phyloP scores from a whole-genome alignment of 1,140 invertebrate species.

The Akabosia matsudoensis region DNA sequence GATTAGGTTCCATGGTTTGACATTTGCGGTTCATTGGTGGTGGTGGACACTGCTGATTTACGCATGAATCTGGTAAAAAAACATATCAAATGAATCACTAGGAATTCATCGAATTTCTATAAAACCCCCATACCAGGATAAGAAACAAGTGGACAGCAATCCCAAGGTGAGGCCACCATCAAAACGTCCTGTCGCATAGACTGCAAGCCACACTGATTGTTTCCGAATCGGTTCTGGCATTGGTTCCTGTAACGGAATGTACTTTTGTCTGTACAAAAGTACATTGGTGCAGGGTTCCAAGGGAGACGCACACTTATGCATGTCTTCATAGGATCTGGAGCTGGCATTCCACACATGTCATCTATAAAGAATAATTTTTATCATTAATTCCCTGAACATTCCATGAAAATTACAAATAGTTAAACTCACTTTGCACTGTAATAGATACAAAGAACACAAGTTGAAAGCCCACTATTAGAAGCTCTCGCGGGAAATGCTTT shows the following conservation, averaged over 20 bases:
- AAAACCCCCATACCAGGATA: constrained; percentile 28
- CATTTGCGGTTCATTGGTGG: constrained; percentile 37
- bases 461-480: background rate
- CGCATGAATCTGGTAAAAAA: constrained; percentile 42
- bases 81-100: too few relatives aligned
- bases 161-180: constrained; percentile 41
- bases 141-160: constrained; percentile 40
- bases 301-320: constrained; percentile 14
- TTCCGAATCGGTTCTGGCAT: constrained; percentile 14
- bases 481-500: too few relatives aligned
- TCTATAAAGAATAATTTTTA: background rate
- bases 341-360: constrained; percentile 15
- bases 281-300: constrained; percentile 8
- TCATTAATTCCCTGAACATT: background rate
- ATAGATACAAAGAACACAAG: background rate
- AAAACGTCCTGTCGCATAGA: constrained; percentile 20
- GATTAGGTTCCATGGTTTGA: constrained; percentile 25
- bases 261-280: constrained; percentile 37
- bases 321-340: constrained; percentile 14
- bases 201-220: background rate
- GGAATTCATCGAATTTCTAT: too few relatives aligned
- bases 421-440: background rate
- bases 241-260: constrained; percentile 34
- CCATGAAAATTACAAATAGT: background rate
- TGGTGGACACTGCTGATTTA: constrained; percentile 36